Evolutionary conservation across 2,797 vertebrate genomes (phyloP), one percentile per base, ranked within the genome.

Genomic region (Mastacembelus armatus): DNA sequence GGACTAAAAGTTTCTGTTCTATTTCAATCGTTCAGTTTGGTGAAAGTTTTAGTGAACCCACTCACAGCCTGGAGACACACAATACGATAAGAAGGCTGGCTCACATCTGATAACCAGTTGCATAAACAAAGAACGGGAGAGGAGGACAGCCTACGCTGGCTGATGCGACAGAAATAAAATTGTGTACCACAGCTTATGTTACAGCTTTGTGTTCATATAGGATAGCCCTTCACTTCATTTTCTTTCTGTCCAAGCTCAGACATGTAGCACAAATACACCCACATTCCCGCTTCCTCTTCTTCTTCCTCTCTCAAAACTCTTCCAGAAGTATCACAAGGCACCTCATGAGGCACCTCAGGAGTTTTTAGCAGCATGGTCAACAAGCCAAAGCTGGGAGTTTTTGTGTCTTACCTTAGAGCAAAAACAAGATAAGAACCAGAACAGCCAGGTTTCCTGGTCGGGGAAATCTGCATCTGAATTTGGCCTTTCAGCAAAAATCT

Each of bases 1-100:
- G 77, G 61, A 89, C 81, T 75, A 19, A 86, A 90, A 92, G 75
- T 90, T 92, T 92, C 70, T 55, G 59, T 63, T 81, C 47, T 45
- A 39, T 84, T 81, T 77, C 80, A 80, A 71, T 77, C 73, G 51
- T 78, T 79, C 78, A 73, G 72, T 84, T 83, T 50, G 62, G 68
- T 64, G 71, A 78, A 89, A 86, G 81, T 90, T 87, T 39, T 50
- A 71, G 63, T 16, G 15, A 82, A 78, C 84, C 85, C 70, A 75
- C 83, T 85, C 77, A 68, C 79, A 65, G 83, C 81, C 77, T 21
- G 66, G 32, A 89, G 86, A 85, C 73, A 84, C 40, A 49, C 52
- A 63, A 63, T 66, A 74, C 71, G 78, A 90, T 85, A 80, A 86
- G 84, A 76, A 64, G 80, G 74, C 84, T 75, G 80, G 57, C 68